Conservation (phyloP, 37 sponge, comb jelly and placozoan genomes). For the Ianthella basta region DNA sequence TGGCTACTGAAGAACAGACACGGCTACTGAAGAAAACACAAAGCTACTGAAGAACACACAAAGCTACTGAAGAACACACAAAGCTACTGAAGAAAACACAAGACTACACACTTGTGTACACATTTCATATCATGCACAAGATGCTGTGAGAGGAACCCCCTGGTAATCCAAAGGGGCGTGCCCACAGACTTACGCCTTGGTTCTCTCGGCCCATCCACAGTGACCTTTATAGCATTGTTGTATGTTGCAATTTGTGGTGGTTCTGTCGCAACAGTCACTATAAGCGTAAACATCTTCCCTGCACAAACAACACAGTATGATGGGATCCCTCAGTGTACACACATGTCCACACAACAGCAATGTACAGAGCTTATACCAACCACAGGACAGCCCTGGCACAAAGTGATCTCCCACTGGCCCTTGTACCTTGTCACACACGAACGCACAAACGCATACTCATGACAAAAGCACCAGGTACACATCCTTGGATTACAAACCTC, state of each 20-base stretch:
- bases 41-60: background rate
- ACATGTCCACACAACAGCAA: no score
- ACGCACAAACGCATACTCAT: no score
- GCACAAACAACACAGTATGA: constrained; percentile 7
- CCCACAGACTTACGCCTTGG: constrained; percentile 87
- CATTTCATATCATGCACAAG: background rate
- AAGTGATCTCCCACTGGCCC: no score
- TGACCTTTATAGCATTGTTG: constrained; percentile 97
- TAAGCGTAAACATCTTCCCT: constrained; percentile 92
- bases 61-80: background rate
- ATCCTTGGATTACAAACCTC: no score
- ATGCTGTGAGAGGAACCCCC: no score
- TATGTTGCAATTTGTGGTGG: constrained; percentile 94
- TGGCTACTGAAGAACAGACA: background rate
- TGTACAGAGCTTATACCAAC: no score
- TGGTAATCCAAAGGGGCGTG: background rate
- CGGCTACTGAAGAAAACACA: background rate
- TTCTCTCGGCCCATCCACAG: constrained; percentile 98
- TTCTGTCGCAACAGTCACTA: constrained; percentile 87
- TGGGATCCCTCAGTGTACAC: no score
- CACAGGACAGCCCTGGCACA: no score
- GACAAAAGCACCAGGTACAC: no score
- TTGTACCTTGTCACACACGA: no score
- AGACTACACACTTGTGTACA: background rate
- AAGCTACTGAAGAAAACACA: background rate